Evolutionary conservation across 2,113 vertebrate species (phyloP), one percentile per base, ranked within the genome.

Genomic region (Tachycineta bicolor): DNA sequence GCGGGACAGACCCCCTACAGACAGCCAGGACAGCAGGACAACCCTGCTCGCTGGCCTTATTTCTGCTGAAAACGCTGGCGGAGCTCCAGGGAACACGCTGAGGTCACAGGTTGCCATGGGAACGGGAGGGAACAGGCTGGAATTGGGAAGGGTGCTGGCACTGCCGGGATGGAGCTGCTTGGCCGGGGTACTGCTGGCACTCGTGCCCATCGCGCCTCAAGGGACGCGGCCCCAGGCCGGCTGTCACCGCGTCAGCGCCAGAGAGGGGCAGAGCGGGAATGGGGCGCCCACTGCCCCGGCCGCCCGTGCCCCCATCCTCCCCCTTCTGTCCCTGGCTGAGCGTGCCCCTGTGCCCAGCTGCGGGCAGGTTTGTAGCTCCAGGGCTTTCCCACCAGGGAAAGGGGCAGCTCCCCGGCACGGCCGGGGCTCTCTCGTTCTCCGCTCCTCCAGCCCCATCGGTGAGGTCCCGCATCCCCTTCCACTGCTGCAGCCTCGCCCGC

Each of bases 81-180:
- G 65, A 44, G 63, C 92, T 82, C 87, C 77, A 15, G 64, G 93
- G 87, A 91, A 24, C 58, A 67, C 74, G 11, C 58, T 94, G 95
- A 96, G 96, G 96, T 97, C 96, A 95, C 19, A 1, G 58, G 95
- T 93, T 97, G 92, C 87, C 90, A 68, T 68, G 94, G 95, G 44
- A 93, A 96, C 90, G 3, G 37, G 78, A 91, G 92, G 90, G 84
- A 96, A 64, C 53, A 1, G 89, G 68, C 87, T 82, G 92, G 69
- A 87, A 87, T 91, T 93, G 90, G 96, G 94, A 87, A 97, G 53
- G 93, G 90, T 85, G 84, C 74, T 79, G 93, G 63, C 76, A 62
- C 52, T 63, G 41, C 88, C 62, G 52, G 83, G 47, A 52, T 49
- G 59, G 76, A 87, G 64, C 59, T 1, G 1, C 58, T 25, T 7